phyloP scores from a whole-genome alignment of 2,113 vertebrate genomes.

The Rhinolophus ferrumequinum region DNA sequence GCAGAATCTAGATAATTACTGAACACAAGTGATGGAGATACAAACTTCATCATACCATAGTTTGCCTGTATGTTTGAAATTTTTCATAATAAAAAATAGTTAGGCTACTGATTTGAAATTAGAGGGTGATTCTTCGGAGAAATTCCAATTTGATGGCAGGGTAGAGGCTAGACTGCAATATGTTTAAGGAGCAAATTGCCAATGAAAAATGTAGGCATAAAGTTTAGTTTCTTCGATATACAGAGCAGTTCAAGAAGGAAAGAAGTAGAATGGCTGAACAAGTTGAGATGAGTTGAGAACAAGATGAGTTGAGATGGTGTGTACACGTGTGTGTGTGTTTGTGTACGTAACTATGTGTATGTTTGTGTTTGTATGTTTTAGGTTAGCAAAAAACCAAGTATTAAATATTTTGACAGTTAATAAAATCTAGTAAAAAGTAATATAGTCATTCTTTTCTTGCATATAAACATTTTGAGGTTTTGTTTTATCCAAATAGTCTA shows the following conservation, averaged over 20 bases:
- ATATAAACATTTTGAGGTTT: not conserved
- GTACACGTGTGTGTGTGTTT: not conserved
- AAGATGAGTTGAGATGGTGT: not conserved
- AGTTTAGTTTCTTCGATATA: not conserved
- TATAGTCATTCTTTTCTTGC: not conserved
- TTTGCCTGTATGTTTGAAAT: not conserved
- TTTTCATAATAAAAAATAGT: constrained; percentile 10
- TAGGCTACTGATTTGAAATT: not conserved
- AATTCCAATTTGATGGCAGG: not conserved
- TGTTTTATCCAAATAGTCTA: not conserved
- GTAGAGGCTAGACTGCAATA: not conserved
- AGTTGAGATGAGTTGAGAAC: not conserved
- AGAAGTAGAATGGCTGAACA: not conserved
- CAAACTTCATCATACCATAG: not conserved
- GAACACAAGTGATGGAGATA: not conserved
- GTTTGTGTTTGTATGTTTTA: constrained; percentile 15
- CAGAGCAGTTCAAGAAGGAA: not conserved
- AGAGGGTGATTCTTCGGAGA: not conserved
- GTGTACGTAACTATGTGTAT: not conserved
- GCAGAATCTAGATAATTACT: not conserved
- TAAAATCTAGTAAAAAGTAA: not conserved
- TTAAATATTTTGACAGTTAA: not conserved
- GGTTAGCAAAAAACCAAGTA: not conserved
- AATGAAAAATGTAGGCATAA: not conserved
- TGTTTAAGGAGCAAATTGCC: not conserved